Evolutionary conservation across 2,888 invertebrate genomes (phyloP).

Genomic region (Agrochola circellaris): DNA sequence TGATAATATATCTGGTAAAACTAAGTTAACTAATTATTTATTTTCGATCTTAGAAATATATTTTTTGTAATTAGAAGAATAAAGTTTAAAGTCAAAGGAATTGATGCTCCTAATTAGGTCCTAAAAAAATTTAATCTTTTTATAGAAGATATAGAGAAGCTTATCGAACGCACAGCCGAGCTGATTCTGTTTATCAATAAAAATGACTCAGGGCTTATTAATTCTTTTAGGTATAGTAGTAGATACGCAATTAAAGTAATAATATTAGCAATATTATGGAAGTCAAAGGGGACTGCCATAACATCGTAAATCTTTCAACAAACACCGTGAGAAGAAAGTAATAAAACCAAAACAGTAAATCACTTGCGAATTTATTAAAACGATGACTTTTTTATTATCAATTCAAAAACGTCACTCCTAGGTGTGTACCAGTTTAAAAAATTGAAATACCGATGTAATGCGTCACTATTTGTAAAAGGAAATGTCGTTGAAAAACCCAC

Average conservation of each 20-base stretch:
- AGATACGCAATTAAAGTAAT: background rate
- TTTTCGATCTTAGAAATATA: background rate
- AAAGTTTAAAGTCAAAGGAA: background rate
- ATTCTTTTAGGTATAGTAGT: background rate
- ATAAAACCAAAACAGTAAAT: slow-evolving; percentile 42
- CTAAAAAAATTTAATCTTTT: background rate
- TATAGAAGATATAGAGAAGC: background rate
- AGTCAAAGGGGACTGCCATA: background rate
- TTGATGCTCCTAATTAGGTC: background rate
- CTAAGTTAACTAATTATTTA: background rate
- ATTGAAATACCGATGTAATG: slow-evolving; percentile 41
- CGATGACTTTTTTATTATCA: slow-evolving; percentile 17
- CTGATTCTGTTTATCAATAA: background rate
- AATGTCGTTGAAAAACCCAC: slow-evolving; percentile 47
- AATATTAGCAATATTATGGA: slow-evolving; percentile 6
- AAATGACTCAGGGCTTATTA: background rate
- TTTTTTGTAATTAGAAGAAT: background rate
- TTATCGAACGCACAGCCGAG: too few species aligned
- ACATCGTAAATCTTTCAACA: slow-evolving; percentile 18
- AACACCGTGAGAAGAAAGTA: slow-evolving; percentile 16
- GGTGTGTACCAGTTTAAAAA: slow-evolving; percentile 37
- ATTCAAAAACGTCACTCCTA: slow-evolving; percentile 34
- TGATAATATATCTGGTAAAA: background rate
- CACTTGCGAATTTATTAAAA: slow-evolving; percentile 19
- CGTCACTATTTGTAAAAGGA: slow-evolving; percentile 47